Evolutionary conservation across 2,888 invertebrate genomes (phyloP), one percentile per base, ranked within the genome.

Genomic region (Muscina levida): DNA sequence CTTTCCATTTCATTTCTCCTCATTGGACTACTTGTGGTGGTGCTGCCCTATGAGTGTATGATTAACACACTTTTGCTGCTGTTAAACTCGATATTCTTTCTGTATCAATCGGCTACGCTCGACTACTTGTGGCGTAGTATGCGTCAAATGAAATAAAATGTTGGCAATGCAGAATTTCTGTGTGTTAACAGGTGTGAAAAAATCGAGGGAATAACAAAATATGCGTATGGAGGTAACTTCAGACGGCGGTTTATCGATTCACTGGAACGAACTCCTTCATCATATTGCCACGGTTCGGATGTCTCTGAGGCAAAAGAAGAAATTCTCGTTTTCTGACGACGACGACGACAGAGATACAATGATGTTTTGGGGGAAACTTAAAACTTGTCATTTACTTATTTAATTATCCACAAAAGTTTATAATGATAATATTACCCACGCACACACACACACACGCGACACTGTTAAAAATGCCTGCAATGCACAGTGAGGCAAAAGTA

Each of bases 381-480:
- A 74, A 74, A 75, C 79, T 75, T 77, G 74, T 80, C 82, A 82
- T 80, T 80, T 75, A 75, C 70, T 77, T 77, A 82, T 80, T 82
- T 82, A 80, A 82, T 82, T 80, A 82, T 72, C 68, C 72, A 57
- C 48, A 73, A 77, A 73, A 72, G 67, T 42, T 48, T 56, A 46
- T 73, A 62, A 82, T 71, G 53, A 73, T 78, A 82, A 62, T 71
- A 39, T 67, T 75, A 78, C 42, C 67, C 56, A 70, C 26, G 72
- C 31, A 31, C 4, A 31, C 4, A 31, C 31, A 5, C 4, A 31
- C 3, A 74, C 74, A 57, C 46, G 68, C 53, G 51, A 71, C n/a
- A n/a, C n/a, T n/a, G n/a, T n/a, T n/a, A 74, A 56, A 74, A 51
- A 11, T 37, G 39, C 37, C n/a, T 74, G 48, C 26, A 53, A 44